Conservation (phyloP, 2,888 invertebrate genomes). For the Drosophila aldrichi region DNA sequence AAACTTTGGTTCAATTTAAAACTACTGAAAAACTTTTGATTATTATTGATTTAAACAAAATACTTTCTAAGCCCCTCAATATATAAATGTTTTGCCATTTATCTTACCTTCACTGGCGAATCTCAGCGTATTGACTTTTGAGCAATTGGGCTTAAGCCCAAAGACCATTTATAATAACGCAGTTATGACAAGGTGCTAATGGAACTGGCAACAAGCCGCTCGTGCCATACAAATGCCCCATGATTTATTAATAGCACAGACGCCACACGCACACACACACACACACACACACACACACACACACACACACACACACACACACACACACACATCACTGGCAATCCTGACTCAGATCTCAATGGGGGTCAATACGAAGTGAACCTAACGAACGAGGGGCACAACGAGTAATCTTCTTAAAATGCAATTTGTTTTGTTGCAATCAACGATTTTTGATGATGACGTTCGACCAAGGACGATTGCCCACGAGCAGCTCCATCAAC, state of each 20-base stretch:
- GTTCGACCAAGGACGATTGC: slow-evolving; percentile 41
- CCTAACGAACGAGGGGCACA: slow-evolving; percentile 41
- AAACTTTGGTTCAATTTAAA: not conserved
- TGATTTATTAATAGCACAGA: slow-evolving; percentile 70
- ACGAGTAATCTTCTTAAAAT: slow-evolving; percentile 77
- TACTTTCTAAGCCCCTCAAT: not conserved
- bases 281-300: slow-evolving; percentile 19
- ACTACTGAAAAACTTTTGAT: not conserved
- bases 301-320: slow-evolving; percentile 15
- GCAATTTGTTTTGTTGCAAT: slow-evolving; percentile 81
- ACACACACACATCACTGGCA: slow-evolving; percentile 16
- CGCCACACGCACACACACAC: slow-evolving; percentile 20
- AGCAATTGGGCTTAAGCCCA: slow-evolving; percentile 32
- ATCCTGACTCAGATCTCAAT: slow-evolving; percentile 23
- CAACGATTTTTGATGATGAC: slow-evolving; percentile 80
- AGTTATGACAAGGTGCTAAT: slow-evolving; percentile 59
- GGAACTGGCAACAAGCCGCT: slow-evolving; percentile 24
- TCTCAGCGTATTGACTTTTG: slow-evolving; percentile 31
- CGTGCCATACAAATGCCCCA: slow-evolving; percentile 59
- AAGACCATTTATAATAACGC: slow-evolving; percentile 46
- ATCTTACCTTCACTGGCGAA: not conserved
- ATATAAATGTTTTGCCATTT: not conserved
- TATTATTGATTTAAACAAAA: not conserved
- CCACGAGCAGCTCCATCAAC: slow-evolving; percentile 18
- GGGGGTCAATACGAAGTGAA: slow-evolving; percentile 43